Base-by-base conservation (phyloP, 2,888 invertebrate species). In the Andrena bicolor region DNA sequence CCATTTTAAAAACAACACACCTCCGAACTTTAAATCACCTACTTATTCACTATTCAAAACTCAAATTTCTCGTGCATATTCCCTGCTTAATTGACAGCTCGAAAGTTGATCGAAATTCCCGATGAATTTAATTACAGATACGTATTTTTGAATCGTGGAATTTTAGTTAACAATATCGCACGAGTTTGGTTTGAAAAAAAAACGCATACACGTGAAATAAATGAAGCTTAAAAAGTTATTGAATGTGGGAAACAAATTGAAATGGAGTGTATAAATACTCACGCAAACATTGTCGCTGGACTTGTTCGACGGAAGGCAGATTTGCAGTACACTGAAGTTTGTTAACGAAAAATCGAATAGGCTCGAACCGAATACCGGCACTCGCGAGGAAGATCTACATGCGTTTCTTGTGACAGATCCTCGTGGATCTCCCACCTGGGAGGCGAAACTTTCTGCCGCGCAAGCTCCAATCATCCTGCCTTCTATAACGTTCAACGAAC, bases 351-450 rank as follows among this genome's bases (percentile, higher is more conserved):
- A 76, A 68, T 51, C 6, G 48, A 65, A 79, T 30, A 65, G 58
- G 49, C 49, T 60, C 49, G 58, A 70, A 79, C 63, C 64, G 78
- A 70, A 7, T 79, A 64, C 60, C 71, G 64, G 71, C 80, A 79
- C 79, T 48, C 65, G 71, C 80, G 79, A 66, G 32, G 28, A 35
- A 78, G 79, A 80, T 80, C 71, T 78, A 80, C 80, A 35, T 49
- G 60, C 78, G 64, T 63, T 80, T 79, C 79, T n/a, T 41, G 64
- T 77, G 70, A 64, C 79, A 65, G 79, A 80, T 80, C 80, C 80
- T 78, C 80, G 79, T 80, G 79, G 79, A 80, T 79, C 80, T 80
- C 71, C 80, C 80, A 80, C 80, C 79, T 77, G 56, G 68, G 35
- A 8, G 56, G 48, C 49, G 32, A 58, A 65, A 70, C 64, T 32